Conservation (phyloP, 2,797 vertebrate genomes). For the Danio kyathit region DNA sequence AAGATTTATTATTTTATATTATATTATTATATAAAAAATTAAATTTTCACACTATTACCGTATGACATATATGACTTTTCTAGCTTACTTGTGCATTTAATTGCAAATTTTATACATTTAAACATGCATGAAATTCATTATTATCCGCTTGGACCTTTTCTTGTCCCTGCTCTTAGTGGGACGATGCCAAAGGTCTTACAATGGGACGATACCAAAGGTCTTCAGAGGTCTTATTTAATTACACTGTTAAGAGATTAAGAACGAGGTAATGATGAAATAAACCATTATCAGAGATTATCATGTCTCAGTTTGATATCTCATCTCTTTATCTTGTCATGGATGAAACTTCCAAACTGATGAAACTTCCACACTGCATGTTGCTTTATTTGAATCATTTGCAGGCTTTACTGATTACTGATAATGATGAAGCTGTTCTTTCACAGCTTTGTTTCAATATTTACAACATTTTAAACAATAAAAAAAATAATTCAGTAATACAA, state of each 20-base stretch:
- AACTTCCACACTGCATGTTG: not conserved
- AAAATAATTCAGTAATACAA: not conserved
- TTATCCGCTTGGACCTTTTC: not conserved
- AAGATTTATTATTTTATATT: too few relatives aligned
- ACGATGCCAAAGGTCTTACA: constrained; percentile 15
- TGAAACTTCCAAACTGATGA: not conserved
- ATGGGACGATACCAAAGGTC: constrained; percentile 13
- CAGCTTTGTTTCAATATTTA: not conserved
- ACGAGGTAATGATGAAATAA: constrained; percentile 55
- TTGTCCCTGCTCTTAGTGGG: not conserved
- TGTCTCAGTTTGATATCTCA: constrained; percentile 13
- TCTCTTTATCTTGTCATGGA: not conserved
- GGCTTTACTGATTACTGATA: not conserved
- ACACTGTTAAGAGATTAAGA: constrained; percentile 50
- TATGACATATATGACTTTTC: too few relatives aligned
- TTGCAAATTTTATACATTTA: too few relatives aligned
- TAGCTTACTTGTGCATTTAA: too few relatives aligned
- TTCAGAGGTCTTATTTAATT: constrained; percentile 52
- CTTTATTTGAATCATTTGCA: not conserved
- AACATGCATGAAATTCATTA: not conserved
- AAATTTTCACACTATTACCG: too few relatives aligned
- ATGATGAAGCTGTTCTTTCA: not conserved
- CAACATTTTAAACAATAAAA: not conserved
- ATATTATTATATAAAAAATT: too few relatives aligned
- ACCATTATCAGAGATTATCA: constrained; percentile 43